Evolutionary conservation across 2,797 vertebrate species (phyloP).

Genomic region (Helicolenus hilgendorfi): DNA sequence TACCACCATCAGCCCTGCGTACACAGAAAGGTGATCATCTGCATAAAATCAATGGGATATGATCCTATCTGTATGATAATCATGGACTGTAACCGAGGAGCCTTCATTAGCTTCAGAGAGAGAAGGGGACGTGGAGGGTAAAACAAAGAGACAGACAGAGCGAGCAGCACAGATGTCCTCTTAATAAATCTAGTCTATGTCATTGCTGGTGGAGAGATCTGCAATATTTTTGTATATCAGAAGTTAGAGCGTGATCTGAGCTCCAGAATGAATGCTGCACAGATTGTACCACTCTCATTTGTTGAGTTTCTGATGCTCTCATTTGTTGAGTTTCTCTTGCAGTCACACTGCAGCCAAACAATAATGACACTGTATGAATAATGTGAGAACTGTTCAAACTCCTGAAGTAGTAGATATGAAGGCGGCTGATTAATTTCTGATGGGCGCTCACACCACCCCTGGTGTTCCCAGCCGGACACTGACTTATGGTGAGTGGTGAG

Average conservation of each 20-base stretch:
- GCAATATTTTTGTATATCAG: not conserved
- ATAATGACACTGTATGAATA: not conserved
- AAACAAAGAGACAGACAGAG: constrained; percentile 36
- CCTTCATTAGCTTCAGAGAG: constrained; percentile 64
- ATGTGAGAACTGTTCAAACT: not conserved
- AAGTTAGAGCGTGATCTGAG: not conserved
- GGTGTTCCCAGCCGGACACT: constrained; percentile 73
- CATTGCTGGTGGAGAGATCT: not conserved
- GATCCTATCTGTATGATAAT: constrained; percentile 95
- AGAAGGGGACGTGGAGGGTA: constrained; percentile 25
- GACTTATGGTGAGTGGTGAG: constrained; percentile 76
- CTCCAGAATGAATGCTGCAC: not conserved
- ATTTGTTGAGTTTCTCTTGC: not conserved
- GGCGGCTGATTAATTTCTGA: constrained; percentile 51
- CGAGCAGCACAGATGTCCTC: constrained; percentile 6
- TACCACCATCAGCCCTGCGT: constrained; percentile 91
- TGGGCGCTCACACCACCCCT: constrained; percentile 51
- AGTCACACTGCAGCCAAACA: not conserved
- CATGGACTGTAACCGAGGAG: constrained; percentile 84
- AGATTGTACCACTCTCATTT: not conserved
- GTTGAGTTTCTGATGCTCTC: not conserved
- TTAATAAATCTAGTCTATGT: not conserved
- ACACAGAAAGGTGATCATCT: constrained; percentile 98
- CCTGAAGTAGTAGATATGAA: not conserved
- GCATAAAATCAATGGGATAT: constrained; percentile 98